Evolutionary conservation across 2,888 invertebrate species (phyloP).

Genomic region (Steinernema carpocapsae): DNA sequence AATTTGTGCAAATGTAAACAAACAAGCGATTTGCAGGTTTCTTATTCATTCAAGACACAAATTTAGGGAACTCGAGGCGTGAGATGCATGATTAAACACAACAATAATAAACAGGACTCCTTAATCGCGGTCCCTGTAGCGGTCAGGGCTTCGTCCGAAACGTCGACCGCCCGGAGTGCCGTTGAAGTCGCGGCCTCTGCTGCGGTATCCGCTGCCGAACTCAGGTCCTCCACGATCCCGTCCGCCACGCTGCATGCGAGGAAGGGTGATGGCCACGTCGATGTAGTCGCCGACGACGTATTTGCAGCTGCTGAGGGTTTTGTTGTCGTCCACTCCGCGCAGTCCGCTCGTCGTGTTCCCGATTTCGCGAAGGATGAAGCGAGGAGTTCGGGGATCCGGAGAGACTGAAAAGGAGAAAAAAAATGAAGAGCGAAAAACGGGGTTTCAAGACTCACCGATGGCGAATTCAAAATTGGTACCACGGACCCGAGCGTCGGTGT

Average conservation of each 20-base stretch:
- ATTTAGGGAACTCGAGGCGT: background rate
- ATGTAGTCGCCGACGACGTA: slow-evolving; percentile 95
- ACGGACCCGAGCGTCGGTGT: slow-evolving; percentile 90
- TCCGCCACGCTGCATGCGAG: background rate
- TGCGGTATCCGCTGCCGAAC: background rate
- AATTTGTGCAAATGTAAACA: no score
- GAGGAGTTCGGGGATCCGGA: slow-evolving; percentile 74
- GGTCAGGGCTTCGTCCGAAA: background rate
- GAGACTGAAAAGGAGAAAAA: slow-evolving; percentile 51
- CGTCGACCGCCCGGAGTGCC: slow-evolving; percentile 2
- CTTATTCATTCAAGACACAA: no score
- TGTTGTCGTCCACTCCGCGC: slow-evolving; percentile 90
- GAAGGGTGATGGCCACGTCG: slow-evolving; percentile 83
- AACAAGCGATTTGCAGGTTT: no score
- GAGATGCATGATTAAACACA: background rate
- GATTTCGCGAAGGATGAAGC: slow-evolving; percentile 89
- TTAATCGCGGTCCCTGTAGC: slow-evolving; percentile 9
- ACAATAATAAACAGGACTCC: background rate
- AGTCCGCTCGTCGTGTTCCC: slow-evolving; percentile 91
- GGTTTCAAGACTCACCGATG: slow-evolving; percentile 71
- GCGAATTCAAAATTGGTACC: slow-evolving; percentile 97
- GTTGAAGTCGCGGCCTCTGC: background rate
- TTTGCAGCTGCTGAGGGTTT: slow-evolving; percentile 79
- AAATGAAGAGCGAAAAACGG: background rate
- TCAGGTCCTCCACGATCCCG: slow-evolving; percentile 5